A percentile compares a stretch with the other conserved stretches of the same genome.
Evolutionary conservation across 2,113 vertebrate genomes (phyloP).

Genomic region (Probosciger aterrimus): DNA sequence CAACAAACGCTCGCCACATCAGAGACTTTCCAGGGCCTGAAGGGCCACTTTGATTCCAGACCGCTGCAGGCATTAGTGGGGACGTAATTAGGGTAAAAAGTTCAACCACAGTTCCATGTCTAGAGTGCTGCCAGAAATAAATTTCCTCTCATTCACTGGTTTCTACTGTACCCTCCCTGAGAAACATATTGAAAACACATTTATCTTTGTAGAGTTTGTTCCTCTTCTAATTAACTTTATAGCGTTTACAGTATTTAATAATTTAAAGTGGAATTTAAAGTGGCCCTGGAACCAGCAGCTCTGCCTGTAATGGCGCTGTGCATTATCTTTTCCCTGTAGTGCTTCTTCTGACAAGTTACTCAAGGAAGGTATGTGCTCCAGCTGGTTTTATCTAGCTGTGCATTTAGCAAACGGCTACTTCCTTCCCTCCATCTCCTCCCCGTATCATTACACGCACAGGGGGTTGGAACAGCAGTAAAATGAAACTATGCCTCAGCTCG

Average conservation of each 20-base stretch:
- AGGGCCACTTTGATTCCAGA: conserved; percentile 90
- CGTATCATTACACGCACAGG: neutral
- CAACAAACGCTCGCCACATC: conserved; percentile 93
- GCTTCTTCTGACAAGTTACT: conserved; percentile 46
- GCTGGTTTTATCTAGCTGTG: conserved; percentile 32
- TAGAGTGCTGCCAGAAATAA: conserved; percentile 86
- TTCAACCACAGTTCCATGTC: conserved; percentile 88
- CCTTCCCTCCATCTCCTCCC: conserved; percentile 31
- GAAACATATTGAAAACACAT: conserved; percentile 87
- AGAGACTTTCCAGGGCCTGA: conserved; percentile 85
- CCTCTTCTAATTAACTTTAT: conserved; percentile 81
- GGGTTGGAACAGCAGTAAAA: neutral
- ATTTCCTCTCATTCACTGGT: conserved; percentile 83
- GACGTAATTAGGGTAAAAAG: conserved; percentile 99
- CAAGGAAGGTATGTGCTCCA: conserved; percentile 26
- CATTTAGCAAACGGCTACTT: neutral
- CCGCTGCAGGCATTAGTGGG: conserved; percentile 89
- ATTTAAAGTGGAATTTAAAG: conserved; percentile 72
- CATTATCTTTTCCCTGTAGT: conserved; percentile 51
- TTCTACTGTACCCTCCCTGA: conserved; percentile 78
- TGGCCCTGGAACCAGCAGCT: conserved; percentile 34
- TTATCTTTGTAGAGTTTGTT: conserved; percentile 76
- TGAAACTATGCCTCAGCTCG: neutral
- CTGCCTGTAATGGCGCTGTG: conserved; percentile 33
- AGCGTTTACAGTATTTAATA: conserved; percentile 78